Conservation (phyloP, 2,113 vertebrate species). For the Mobula hypostoma region DNA sequence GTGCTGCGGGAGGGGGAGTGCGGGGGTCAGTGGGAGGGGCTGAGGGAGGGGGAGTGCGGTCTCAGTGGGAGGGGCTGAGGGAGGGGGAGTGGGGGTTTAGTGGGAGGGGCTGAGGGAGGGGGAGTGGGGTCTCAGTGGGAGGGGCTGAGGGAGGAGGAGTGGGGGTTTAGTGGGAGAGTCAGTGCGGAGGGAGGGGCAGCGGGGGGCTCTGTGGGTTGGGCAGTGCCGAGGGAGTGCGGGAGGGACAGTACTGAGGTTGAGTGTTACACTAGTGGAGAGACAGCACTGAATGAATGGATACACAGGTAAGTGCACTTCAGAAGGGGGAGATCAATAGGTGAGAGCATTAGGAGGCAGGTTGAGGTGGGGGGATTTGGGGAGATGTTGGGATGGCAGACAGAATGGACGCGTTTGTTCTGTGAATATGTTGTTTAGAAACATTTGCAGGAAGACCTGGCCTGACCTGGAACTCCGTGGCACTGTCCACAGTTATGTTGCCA, state of each 20-base stretch:
- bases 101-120: not conserved
- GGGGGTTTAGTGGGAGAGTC: too few species aligned
- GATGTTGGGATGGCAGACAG: not conserved
- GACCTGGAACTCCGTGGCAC: constrained; percentile 52
- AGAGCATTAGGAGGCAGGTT: too few species aligned
- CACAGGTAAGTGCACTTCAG: too few species aligned
- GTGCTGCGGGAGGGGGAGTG: not conserved
- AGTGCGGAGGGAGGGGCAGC: too few species aligned
- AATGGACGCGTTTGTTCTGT: too few species aligned
- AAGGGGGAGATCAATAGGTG: not conserved
- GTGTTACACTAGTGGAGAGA: not conserved
- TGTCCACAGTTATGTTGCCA: constrained; percentile 43
- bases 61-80: too few species aligned
- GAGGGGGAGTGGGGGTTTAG: not conserved
- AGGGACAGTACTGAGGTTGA: not conserved
- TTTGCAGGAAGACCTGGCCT: not conserved
- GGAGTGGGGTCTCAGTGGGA: not conserved
- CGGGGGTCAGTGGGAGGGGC: too few species aligned
- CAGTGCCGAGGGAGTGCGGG: too few species aligned
- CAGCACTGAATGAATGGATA: not conserved
- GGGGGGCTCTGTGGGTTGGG: too few species aligned
- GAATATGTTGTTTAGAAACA: not conserved
- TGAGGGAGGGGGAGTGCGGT: too few species aligned
- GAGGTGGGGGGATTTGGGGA: not conserved
- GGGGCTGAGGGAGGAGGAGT: too few species aligned